Evolutionary conservation across 2,113 vertebrate species (phyloP).

Genomic region (Dromaius novaehollandiae): DNA sequence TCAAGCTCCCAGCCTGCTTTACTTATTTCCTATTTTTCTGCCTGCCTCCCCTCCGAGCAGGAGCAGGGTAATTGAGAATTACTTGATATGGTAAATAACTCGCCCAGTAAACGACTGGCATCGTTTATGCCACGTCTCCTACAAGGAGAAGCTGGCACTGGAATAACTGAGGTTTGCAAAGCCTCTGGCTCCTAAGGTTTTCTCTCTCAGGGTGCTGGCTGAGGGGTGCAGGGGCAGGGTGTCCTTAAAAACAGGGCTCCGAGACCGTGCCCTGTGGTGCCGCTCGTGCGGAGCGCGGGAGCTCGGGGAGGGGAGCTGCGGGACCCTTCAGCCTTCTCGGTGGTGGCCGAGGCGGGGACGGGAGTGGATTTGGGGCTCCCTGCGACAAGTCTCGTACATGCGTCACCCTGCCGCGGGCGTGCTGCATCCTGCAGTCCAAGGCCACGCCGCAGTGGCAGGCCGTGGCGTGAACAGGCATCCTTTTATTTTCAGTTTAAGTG

Average conservation of each 20-base stretch:
- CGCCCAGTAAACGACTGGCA: background rate
- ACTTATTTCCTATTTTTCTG: background rate
- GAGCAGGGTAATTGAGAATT: background rate
- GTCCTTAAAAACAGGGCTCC: background rate
- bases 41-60: background rate
- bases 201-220: background rate
- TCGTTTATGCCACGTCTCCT: background rate
- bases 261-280: accelerated
- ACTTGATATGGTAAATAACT: background rate
- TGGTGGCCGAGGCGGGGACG: background rate
- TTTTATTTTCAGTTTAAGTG: background rate
- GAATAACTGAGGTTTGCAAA: background rate
- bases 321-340: background rate
- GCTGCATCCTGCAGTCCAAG: background rate
- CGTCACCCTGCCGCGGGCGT: background rate
- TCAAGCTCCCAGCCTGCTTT: background rate
- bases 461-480: background rate
- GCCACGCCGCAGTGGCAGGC: background rate
- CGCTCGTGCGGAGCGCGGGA: background rate
- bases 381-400: background rate
- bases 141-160: background rate
- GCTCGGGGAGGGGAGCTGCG: background rate
- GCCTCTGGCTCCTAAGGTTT: background rate
- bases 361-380: background rate
- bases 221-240: background rate